These are phyloP conservation scores for Metaphire vulgaris DNA, from an alignment of 1,140 invertebrate species.

Conservation along the genomic window DNA sequence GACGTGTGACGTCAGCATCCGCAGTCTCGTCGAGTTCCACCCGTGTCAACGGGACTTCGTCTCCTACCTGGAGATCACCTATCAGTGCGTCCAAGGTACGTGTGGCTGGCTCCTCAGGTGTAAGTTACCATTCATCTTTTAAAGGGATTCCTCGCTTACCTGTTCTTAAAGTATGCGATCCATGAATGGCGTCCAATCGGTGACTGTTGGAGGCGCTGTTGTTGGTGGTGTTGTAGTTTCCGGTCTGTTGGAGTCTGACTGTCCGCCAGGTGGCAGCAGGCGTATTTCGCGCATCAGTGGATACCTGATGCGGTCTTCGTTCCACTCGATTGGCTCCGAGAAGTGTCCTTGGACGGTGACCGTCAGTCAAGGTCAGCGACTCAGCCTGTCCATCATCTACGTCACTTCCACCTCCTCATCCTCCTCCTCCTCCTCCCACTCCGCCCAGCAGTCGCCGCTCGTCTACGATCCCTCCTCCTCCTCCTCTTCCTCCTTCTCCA, in stretches of 20 bases:
- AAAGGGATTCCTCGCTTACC: no score
- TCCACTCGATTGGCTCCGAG: neutral
- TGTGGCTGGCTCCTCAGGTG: no score
- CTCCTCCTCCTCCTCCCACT: neutral
- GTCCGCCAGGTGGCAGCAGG: neutral
- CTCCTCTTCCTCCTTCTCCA: neutral
- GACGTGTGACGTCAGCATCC: slow-evolving; percentile 4
- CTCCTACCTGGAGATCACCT: slow-evolving; percentile 11
- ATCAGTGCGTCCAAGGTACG: slow-evolving; percentile 12
- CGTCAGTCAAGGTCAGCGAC: slow-evolving; percentile 3
- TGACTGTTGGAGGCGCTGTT: neutral
- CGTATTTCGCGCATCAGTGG: neutral
- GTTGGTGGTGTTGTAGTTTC: neutral
- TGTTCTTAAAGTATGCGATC: no score
- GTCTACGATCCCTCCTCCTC: no score
- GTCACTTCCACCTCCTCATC: neutral
- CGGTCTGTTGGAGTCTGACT: neutral
- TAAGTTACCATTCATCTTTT: no score
- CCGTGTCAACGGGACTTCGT: slow-evolving; percentile 22
- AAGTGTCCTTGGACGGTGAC: slow-evolving; percentile 6
- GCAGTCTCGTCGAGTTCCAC: slow-evolving; percentile 18
- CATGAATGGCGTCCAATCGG: no score
- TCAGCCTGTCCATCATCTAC: neutral
- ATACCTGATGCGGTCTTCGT: neutral
- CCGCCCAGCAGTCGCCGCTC: no score